Conservation (phyloP, 64 coral and sea anemone species). For the Trachythela sp. region DNA sequence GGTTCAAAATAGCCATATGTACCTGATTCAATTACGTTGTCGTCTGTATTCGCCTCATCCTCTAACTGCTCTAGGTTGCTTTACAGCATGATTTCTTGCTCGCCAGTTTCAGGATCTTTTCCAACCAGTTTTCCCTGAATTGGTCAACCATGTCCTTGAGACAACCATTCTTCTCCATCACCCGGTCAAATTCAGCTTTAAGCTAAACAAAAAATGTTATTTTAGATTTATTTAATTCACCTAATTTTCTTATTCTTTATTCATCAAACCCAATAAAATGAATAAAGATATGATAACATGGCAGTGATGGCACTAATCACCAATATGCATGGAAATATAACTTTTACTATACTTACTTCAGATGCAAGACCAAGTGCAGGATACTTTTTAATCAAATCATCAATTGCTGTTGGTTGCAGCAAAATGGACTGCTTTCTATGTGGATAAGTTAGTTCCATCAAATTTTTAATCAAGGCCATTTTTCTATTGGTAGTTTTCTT, state of each 20-base stretch:
- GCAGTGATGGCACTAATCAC: not conserved
- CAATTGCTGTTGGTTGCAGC: not conserved
- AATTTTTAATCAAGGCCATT: not conserved
- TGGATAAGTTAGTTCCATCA: not conserved
- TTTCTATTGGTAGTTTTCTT: constrained; percentile 16
- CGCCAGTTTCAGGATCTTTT: not conserved
- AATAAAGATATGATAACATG: not conserved
- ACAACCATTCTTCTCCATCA: not conserved
- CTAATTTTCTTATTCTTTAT: not conserved
- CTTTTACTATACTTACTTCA: not conserved
- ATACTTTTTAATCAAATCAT: not conserved
- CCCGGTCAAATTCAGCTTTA: not conserved
- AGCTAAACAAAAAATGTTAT: not conserved
- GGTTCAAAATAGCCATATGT: not conserved
- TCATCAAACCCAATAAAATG: not conserved
- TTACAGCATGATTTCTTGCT: not conserved
- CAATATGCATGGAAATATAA: not conserved
- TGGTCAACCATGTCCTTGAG: not conserved
- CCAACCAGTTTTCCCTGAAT: not conserved
- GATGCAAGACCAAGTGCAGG: not conserved
- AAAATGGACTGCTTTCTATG: not conserved
- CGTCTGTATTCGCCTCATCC: not conserved
- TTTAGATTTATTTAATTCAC: not conserved
- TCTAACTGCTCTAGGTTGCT: not conserved
- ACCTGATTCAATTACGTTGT: not conserved